Percentiles rank a stretch among this genome's conserved stretches.
Evolutionary conservation across 2,888 invertebrate species (phyloP).

Genomic region (Tiliacea aurago): DNA sequence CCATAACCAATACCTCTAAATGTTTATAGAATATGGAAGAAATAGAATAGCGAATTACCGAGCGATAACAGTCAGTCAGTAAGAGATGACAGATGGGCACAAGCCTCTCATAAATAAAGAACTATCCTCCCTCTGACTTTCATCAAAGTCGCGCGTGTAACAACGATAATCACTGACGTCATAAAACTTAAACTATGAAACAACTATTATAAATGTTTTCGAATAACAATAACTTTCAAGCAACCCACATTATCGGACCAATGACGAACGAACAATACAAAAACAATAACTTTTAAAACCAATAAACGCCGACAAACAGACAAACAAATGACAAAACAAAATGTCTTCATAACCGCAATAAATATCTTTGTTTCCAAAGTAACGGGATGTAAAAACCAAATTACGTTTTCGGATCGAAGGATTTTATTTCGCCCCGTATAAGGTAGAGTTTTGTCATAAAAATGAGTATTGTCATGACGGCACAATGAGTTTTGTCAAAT

Average conservation of each 20-base stretch:
- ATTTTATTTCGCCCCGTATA: conserved; percentile 14
- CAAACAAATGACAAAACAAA: conserved; percentile 62
- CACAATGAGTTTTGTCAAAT: conserved; percentile 54
- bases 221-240: conserved; percentile 45
- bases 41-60: not conserved
- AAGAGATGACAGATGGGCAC: not conserved
- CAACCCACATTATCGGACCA: conserved; percentile 56
- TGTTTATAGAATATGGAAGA: not conserved
- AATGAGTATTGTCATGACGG: conserved; percentile 14
- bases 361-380: conserved; percentile 69
- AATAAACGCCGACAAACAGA: conserved; percentile 65
- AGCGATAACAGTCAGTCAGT: not conserved
- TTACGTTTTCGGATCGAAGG: conserved; percentile 21
- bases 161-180: conserved; percentile 11
- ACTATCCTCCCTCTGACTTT: not conserved
- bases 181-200: conserved; percentile 45
- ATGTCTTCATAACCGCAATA: conserved; percentile 78
- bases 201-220: conserved; percentile 27
- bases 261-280: conserved; percentile 42
- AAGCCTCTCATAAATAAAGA: not conserved
- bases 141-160: conserved; percentile 36
- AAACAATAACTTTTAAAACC: conserved; percentile 44
- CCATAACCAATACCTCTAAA: not conserved
- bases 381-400: conserved; percentile 63
- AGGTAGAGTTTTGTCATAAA: conserved; percentile 36